Percentiles rank a stretch among this genome's conserved stretches.
Evolutionary conservation across 2,888 invertebrate species (phyloP).

Genomic region (Tetragnatha montana): DNA sequence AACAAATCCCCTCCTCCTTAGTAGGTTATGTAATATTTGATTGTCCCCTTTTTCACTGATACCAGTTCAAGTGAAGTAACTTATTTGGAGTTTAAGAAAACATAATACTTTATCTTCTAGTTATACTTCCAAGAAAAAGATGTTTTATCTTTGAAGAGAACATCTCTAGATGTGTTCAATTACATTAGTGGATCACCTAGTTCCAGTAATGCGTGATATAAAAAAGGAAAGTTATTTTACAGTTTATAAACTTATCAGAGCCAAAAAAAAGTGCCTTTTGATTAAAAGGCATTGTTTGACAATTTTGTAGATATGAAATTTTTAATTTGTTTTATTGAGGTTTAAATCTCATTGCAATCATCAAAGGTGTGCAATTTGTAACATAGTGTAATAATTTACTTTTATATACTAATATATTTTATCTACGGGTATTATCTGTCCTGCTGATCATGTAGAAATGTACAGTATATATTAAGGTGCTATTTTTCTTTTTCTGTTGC

Average conservation of each 20-base stretch:
- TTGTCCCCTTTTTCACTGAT: too few species aligned
- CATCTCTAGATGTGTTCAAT: constrained; percentile 70
- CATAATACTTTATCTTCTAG: constrained; percentile 38
- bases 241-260: constrained; percentile 22
- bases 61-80: too few species aligned
- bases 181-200: constrained; percentile 70
- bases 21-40: too few species aligned
- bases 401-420: constrained; percentile 53
- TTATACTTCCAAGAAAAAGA: constrained; percentile 66
- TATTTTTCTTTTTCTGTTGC: constrained; percentile 45
- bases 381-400: constrained; percentile 50
- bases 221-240: neutral
- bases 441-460: constrained; percentile 51
- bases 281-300: constrained; percentile 46
- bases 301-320: constrained; percentile 35
- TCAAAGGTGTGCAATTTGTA: constrained; percentile 62
- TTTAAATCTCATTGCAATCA: constrained; percentile 21
- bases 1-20: too few species aligned
- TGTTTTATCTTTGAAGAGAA: constrained; percentile 61
- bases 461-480: constrained; percentile 64
- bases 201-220: constrained; percentile 64
- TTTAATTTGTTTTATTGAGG: constrained; percentile 20
- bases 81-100: neutral
- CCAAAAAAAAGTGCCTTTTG: constrained; percentile 68
- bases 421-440: constrained; percentile 58